Conservation (phyloP, 2,797 vertebrate species). For the Chanos chanos region DNA sequence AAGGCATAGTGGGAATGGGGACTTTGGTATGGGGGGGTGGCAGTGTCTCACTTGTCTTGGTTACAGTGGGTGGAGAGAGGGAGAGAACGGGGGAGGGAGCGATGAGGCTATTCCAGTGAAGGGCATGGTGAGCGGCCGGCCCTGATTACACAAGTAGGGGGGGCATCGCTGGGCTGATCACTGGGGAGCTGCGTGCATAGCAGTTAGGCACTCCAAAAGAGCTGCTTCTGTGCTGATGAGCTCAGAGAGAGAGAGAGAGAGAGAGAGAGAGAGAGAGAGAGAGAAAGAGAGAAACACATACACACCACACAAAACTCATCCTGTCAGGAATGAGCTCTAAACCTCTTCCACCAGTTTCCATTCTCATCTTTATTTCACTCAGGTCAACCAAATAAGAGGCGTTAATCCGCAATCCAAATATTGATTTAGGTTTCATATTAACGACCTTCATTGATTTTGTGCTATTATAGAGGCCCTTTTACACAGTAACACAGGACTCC, state of each 20-base stretch:
- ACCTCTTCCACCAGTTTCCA: too few species aligned
- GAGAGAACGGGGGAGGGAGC: slow-evolving; percentile 15
- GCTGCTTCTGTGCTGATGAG: slow-evolving; percentile 27
- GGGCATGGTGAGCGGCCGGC: slow-evolving; percentile 19
- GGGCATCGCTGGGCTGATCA: slow-evolving; percentile 22
- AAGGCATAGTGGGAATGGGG: slow-evolving; percentile 5
- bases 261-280: slow-evolving; percentile 1
- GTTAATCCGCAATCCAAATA: too few species aligned
- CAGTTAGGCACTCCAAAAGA: slow-evolving; percentile 18
- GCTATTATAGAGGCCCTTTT: too few species aligned
- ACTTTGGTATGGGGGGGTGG: background rate
- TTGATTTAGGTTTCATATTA: too few species aligned
- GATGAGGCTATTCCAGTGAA: slow-evolving; percentile 41
- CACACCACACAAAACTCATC: slow-evolving; percentile 2
- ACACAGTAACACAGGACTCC: background rate
- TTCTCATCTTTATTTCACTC: too few species aligned
- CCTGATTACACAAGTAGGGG: slow-evolving; percentile 33
- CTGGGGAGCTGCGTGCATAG: background rate
- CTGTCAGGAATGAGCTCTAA: too few species aligned
- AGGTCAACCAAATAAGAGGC: too few species aligned
- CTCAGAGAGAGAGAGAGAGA: slow-evolving; percentile 7
- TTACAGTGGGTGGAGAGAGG: slow-evolving; percentile 17
- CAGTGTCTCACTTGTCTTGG: slow-evolving; percentile 29
- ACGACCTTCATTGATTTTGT: too few species aligned
- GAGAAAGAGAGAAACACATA: background rate